Conservation (phyloP, 2,888 invertebrate genomes). For the Pomacea canaliculata region DNA sequence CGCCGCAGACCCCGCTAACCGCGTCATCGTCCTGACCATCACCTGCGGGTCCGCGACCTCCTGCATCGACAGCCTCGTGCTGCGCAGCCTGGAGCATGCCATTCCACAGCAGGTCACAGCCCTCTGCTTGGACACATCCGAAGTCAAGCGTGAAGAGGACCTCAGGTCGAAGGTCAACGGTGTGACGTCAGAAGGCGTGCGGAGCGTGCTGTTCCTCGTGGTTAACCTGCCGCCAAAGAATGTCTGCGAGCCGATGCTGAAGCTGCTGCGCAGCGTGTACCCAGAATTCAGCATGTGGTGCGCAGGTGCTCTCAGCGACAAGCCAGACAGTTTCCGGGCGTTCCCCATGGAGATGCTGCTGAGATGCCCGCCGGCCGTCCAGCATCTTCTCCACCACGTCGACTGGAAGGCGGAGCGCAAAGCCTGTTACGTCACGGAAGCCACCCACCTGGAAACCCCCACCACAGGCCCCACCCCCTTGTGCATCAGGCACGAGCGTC, state of each 20-base stretch:
- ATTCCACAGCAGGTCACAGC: neutral
- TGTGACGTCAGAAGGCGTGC: neutral
- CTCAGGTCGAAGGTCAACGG: neutral
- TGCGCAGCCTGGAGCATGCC: constrained; percentile 4
- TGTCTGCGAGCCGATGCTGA: constrained; percentile 24
- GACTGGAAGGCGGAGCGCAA: constrained; percentile 13
- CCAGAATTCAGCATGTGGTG: constrained; percentile 15
- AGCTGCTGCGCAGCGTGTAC: constrained; percentile 4
- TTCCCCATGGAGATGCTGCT: neutral
- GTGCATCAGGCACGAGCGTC: constrained; percentile 3
- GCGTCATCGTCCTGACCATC: constrained; percentile 23
- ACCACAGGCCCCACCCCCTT: constrained; percentile 4
- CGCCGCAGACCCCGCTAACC: neutral
- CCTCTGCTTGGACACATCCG: neutral
- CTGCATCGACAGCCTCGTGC: constrained; percentile 24
- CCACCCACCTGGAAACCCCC: neutral
- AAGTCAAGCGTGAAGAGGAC: neutral
- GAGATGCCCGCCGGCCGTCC: neutral
- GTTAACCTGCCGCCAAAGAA: constrained; percentile 26
- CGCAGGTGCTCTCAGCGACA: constrained; percentile 27
- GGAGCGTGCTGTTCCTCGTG: constrained; percentile 23
- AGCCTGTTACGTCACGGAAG: neutral
- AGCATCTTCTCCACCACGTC: constrained; percentile 3
- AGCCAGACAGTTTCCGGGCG: constrained; percentile 12
- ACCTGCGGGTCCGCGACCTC: constrained; percentile 26